Evolutionary conservation across 1,140 invertebrate species (phyloP), one percentile per base, ranked within the genome.

Genomic region (Drosophila saltans): DNA sequence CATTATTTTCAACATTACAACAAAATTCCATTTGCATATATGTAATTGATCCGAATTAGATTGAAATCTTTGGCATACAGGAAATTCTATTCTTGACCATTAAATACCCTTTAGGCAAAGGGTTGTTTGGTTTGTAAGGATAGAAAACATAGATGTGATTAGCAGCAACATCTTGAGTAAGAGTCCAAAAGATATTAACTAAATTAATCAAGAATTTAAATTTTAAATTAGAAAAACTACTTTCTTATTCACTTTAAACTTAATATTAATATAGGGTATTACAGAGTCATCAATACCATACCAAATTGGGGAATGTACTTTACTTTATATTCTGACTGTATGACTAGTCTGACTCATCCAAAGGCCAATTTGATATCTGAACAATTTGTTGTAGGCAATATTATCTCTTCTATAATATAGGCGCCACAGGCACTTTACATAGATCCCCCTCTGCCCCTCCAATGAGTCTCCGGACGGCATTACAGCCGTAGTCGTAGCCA

Each of bases 371-470:
- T 79, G 66, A 55, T 79, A 61, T 70, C 79, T 59, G 21, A 11
- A 59, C 21, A 88, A 88, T 88, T 86, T 75, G 72, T 72, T 52
- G 45, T 24, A 10, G 45, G 21, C 21, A 79, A 85, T 85, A 85
- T 85, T 88, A 85, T 85, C 82, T 73, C 52, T 71, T 72, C 28
- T 79, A 70, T 88, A 88, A 85, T 88, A 83, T 69, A 85, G 82
- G 82, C 82, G 82, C 82, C 82, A 85, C 63, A 79, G 80, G 83
- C 82, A 85, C 83, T 85, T 85, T 85, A 88, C 69, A 59, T 68
- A 85, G 83, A 85, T 88, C 2, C 82, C 83, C 82, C 80, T 73
- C 71, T 48, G 56, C 82, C 83, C 82, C 80, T 73, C 71, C 56
- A 61, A 66, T 64, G 74, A 41, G 74, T 64, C 36, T 73, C 77